phyloP scores from a whole-genome alignment of 2,888 invertebrate genomes.

The Chrysomela aeneicollis region DNA sequence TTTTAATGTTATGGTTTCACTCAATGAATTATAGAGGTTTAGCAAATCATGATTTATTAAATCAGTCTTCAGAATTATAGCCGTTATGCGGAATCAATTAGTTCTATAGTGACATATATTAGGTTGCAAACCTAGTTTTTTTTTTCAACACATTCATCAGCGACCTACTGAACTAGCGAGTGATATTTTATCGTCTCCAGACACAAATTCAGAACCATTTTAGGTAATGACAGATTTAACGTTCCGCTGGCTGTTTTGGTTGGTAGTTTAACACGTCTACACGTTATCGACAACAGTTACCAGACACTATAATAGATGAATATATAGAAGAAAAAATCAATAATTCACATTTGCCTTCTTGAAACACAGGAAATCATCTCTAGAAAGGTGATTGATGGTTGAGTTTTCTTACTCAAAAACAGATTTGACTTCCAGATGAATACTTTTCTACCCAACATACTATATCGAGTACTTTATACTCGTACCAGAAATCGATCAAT shows the following conservation, averaged over 20 bases:
- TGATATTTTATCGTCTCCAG: neutral
- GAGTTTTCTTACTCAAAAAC: too few species aligned
- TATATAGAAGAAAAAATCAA: neutral
- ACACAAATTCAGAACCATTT: neutral
- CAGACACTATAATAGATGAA: neutral
- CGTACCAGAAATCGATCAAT: too few species aligned
- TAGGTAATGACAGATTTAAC: slow-evolving; percentile 3
- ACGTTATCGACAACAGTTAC: neutral
- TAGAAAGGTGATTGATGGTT: too few species aligned
- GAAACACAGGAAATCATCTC: neutral
- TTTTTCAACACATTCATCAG: neutral
- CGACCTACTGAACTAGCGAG: neutral
- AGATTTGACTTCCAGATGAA: too few species aligned
- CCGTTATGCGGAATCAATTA: slow-evolving; percentile 2
- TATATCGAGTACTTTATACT: too few species aligned
- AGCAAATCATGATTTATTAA: neutral
- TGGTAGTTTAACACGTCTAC: neutral
- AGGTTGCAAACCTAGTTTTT: neutral
- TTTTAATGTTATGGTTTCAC: neutral
- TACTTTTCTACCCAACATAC: too few species aligned
- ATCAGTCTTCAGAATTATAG: neutral
- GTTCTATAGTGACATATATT: neutral
- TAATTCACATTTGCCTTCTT: neutral
- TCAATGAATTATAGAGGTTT: slow-evolving; percentile 1
- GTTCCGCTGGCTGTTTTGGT: neutral